Percentiles rank a stretch among this genome's conserved stretches.
phyloP scores from a whole-genome alignment of 2,888 invertebrate genomes.

The Sesia bembeciformis region DNA sequence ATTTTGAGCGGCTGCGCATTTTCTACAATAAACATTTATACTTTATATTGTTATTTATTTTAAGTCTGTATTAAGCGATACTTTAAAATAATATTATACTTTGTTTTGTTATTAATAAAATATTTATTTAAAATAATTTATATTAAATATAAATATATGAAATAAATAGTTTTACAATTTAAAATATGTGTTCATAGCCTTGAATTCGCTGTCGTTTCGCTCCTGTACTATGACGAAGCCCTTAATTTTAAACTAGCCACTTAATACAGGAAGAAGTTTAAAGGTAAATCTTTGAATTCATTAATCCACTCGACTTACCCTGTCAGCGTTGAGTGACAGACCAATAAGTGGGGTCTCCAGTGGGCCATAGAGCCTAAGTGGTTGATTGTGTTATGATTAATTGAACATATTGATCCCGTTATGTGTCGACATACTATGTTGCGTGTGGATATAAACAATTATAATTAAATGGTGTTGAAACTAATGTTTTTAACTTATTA shows the following conservation, averaged over 20 bases:
- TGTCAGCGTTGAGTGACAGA: constrained; percentile 32
- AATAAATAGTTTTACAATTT: too few relatives aligned
- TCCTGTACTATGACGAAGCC: background rate
- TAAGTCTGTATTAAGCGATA: too few relatives aligned
- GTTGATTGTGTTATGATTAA: constrained; percentile 33
- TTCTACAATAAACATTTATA: too few relatives aligned
- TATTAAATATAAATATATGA: too few relatives aligned
- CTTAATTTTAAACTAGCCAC: constrained; percentile 5
- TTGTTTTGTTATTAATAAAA: too few relatives aligned
- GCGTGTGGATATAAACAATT: background rate
- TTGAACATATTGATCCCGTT: constrained; percentile 9
- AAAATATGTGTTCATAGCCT: too few relatives aligned
- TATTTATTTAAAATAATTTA: too few relatives aligned
- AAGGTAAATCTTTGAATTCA: constrained; percentile 18
- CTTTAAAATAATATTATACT: too few relatives aligned
- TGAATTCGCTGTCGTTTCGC: background rate
- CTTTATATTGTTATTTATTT: too few relatives aligned
- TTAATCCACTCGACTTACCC: constrained; percentile 17
- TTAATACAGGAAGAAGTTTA: constrained; percentile 20
- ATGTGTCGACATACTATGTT: background rate
- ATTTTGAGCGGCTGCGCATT: too few relatives aligned
- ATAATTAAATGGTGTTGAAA: background rate
- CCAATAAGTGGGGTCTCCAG: constrained; percentile 28
- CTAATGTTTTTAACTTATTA: too few relatives aligned
- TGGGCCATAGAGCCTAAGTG: constrained; percentile 18